phyloP scores from a whole-genome alignment of 2,797 vertebrate genomes.

The Coendou prehensilis region DNA sequence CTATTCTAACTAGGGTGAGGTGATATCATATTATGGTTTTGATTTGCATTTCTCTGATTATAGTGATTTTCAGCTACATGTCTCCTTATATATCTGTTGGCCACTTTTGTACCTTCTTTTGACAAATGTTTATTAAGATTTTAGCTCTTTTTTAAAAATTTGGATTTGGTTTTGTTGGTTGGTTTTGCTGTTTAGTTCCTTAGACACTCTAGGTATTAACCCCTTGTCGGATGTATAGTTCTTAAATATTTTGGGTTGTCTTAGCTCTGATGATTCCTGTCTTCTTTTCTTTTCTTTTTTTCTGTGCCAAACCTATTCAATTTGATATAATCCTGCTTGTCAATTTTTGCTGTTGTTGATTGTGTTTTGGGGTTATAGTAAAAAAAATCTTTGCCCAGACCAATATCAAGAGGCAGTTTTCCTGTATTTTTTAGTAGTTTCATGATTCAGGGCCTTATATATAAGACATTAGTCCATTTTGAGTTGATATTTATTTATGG shows the following conservation, averaged over 20 bases:
- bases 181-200: not conserved
- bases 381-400: not conserved
- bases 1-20: not conserved
- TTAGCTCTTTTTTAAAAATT: not conserved
- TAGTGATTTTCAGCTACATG: not conserved
- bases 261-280: not conserved
- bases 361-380: not conserved
- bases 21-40: not conserved
- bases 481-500: not conserved
- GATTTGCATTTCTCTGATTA: not conserved
- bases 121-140: not conserved
- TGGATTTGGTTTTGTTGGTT: not conserved
- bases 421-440: not conserved
- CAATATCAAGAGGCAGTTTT: not conserved
- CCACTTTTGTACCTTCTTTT: not conserved
- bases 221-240: not conserved
- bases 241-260: not conserved
- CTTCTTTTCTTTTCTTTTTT: not conserved
- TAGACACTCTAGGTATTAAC: not conserved
- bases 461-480: not conserved
- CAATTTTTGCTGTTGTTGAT: not conserved
- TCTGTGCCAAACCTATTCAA: not conserved
- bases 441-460: not conserved
- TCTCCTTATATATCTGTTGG: not conserved
- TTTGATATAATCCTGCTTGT: not conserved